Evolutionary conservation across 2,797 vertebrate genomes (phyloP), one percentile per base, ranked within the genome.

Genomic region (Pyrrhura leucotis): DNA sequence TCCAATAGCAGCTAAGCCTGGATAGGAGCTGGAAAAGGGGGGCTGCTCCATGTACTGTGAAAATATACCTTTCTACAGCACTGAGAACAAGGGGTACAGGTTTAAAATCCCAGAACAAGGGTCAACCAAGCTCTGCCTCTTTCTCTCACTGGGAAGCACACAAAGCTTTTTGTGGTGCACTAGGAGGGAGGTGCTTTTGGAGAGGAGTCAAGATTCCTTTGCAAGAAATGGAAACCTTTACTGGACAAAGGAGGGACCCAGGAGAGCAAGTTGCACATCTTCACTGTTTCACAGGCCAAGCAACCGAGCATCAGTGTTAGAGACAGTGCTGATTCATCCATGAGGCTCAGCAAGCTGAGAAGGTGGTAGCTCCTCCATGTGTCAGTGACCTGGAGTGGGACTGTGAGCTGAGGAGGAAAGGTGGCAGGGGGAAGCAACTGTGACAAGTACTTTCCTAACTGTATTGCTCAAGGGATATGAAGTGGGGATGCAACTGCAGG

Each of bases 251-350:
- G 29, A 81, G 40, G 31, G 66, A 42, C 28, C 14, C 33, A 65
- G 56, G 56, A 78, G 53, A 72, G 31, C 35, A 28, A 8, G 0
- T 13, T 71, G 17, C 29, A 42, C 12, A 7, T 44, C 48, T 48
- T 51, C 17, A 6, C 4, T 39, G 18, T 56, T 74, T n/a, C 0
- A 0, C 39, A 8, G 2, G 6, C 23, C 44, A 40, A 58, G 47
- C 26, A 45, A 31, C 59, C 14, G 37, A 65, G 29, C 25, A 2
- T 31, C 42, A 51, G 48, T 53, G 35, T 47, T 16, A 45, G 28
- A 67, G 48, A 19, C 26, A 8, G 18, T 0, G n/a, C 53, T 72
- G 1, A 1, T 61, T 75, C 10, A 18, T 12, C 67, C 3, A 1
- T 4, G 7, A 51, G n/a, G 45, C 53, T 45, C 50, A 33, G 75